phyloP scores from a whole-genome alignment of 2,113 vertebrate genomes.

The Rynchops niger region DNA sequence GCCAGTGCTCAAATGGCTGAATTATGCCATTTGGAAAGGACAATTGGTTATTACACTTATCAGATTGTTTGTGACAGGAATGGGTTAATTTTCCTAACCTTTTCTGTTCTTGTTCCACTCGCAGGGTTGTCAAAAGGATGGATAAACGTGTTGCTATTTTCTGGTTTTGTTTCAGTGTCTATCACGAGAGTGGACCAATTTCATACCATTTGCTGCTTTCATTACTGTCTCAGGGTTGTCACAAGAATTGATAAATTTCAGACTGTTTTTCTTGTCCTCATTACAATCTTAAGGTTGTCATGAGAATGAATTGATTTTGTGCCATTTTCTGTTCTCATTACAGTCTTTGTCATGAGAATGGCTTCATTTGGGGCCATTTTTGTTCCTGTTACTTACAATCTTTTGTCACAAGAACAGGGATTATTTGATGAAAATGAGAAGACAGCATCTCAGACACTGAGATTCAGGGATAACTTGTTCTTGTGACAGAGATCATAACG shows the following conservation, averaged over 20 bases:
- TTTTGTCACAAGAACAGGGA: conserved; percentile 63
- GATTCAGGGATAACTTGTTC: conserved; percentile 54
- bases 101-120: conserved; percentile 59
- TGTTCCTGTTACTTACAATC: conserved; percentile 59
- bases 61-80: conserved; percentile 68
- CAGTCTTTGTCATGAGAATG: conserved; percentile 75
- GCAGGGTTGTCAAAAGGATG: conserved; percentile 58
- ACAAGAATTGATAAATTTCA: conserved; percentile 81
- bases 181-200: conserved; percentile 72
- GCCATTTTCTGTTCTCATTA: conserved; percentile 76
- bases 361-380: conserved; percentile 74
- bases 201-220: conserved; percentile 73
- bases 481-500: conserved; percentile 43
- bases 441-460: conserved; percentile 31
- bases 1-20: neutral
- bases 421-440: conserved; percentile 65
- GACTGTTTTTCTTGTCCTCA: conserved; percentile 81
- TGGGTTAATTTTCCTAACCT: conserved; percentile 74
- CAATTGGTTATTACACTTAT: conserved; percentile 34
- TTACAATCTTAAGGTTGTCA: conserved; percentile 80
- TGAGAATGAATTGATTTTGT: conserved; percentile 78
- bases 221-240: conserved; percentile 79
- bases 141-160: conserved; percentile 69
- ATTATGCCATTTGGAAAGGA: conserved; percentile 46
- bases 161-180: conserved; percentile 69